Conservation (phyloP, 2,113 vertebrate genomes). For the Corythornis cristatus region DNA sequence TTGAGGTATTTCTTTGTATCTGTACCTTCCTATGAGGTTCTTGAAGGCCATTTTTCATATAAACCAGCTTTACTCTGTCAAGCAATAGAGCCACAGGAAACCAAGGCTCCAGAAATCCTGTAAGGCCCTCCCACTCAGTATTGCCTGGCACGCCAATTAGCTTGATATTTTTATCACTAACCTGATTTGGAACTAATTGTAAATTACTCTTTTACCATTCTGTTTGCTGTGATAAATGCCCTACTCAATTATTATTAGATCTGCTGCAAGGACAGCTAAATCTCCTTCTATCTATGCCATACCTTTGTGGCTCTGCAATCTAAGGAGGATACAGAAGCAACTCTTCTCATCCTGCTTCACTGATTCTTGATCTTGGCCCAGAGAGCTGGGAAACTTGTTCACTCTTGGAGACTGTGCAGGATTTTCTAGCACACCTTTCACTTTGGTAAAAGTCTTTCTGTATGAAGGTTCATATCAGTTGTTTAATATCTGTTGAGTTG, state of each 20-base stretch:
- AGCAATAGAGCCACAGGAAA: constrained; percentile 29
- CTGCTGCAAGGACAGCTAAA: constrained; percentile 29
- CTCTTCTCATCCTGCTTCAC: neutral
- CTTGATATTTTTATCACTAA: constrained; percentile 72
- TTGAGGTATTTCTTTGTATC: constrained; percentile 23
- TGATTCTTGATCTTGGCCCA: neutral
- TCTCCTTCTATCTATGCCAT: neutral
- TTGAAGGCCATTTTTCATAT: constrained; percentile 28
- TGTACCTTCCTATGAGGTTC: neutral
- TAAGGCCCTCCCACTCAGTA: constrained; percentile 26
- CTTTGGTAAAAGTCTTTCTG: neutral
- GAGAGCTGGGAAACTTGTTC: neutral
- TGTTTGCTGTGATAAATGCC: constrained; percentile 65
- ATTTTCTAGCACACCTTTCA: neutral
- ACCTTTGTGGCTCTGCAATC: neutral
- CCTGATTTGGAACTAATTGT: constrained; percentile 67
- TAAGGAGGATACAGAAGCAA: neutral
- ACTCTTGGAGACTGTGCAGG: neutral
- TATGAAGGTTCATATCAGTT: neutral
- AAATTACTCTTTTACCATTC: constrained; percentile 60
- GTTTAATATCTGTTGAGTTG: neutral
- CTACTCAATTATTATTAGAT: constrained; percentile 60
- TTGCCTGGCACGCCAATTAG: constrained; percentile 62
- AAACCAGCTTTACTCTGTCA: constrained; percentile 17
- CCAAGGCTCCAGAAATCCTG: constrained; percentile 49